Percentiles rank a stretch among this genome's conserved stretches.
Evolutionary conservation across 2,888 invertebrate genomes (phyloP).

Genomic region (Lucinisca nassula): DNA sequence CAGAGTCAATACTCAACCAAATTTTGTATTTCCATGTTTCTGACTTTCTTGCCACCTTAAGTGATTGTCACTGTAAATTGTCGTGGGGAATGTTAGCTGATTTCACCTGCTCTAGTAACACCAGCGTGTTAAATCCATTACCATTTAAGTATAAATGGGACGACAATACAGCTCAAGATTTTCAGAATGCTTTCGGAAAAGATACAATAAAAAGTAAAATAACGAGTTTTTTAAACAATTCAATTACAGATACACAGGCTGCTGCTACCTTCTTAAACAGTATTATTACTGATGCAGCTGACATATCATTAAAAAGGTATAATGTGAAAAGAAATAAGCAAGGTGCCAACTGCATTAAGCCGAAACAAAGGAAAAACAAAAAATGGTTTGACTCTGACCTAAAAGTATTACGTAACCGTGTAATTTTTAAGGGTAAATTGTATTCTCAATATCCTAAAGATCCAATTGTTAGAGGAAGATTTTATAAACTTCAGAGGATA

Average conservation of each 20-base stretch:
- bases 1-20: conserved; percentile 3
- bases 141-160: not conserved
- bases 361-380: not conserved
- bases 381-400: too few species aligned
- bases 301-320: not conserved
- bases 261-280: not conserved
- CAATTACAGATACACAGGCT: not conserved
- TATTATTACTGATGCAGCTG: not conserved
- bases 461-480: too few species aligned
- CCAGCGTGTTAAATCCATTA: not conserved
- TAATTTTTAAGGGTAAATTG: too few species aligned
- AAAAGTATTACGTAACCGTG: too few species aligned
- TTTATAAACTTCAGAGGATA: too few species aligned
- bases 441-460: too few species aligned
- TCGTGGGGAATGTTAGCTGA: not conserved
- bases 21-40: not conserved
- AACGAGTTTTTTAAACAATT: not conserved
- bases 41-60: conserved; percentile 4
- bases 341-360: not conserved
- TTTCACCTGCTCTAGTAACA: not conserved
- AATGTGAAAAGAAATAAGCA: too few species aligned
- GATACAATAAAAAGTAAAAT: not conserved
- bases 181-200: not conserved
- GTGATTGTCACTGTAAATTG: not conserved
- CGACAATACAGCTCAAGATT: not conserved